phyloP scores from a whole-genome alignment of 1,140 invertebrate species.

The Gonioctena quinquepunctata region DNA sequence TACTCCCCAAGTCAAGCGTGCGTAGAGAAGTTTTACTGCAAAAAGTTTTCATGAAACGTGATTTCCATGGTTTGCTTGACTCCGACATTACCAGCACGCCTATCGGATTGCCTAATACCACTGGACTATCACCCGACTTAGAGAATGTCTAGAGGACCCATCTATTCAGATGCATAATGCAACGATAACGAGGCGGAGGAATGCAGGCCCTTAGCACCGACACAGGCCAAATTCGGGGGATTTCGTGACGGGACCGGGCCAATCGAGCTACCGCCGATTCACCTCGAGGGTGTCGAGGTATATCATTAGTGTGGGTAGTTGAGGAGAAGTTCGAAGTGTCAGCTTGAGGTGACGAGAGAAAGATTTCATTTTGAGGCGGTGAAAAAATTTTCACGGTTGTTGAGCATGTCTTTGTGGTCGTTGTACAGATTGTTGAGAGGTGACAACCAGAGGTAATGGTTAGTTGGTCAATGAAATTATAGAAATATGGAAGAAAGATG shows the following conservation, averaged over 20 bases:
- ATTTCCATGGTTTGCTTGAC: no score
- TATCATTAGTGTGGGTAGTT: not conserved
- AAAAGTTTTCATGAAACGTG: no score
- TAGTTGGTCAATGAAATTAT: no score
- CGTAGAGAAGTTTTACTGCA: no score
- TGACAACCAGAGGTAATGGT: no score
- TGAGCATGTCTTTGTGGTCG: no score
- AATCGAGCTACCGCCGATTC: not conserved
- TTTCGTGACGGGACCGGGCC: not conserved
- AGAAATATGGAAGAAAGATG: no score
- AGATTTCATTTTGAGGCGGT: not conserved
- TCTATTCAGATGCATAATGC: slow-evolving; percentile 12
- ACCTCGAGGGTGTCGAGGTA: not conserved
- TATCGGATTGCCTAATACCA: not conserved
- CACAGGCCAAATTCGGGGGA: not conserved
- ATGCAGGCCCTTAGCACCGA: slow-evolving; percentile 11
- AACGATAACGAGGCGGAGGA: slow-evolving; percentile 19
- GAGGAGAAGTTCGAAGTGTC: not conserved
- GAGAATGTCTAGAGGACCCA: not conserved
- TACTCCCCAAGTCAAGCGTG: no score
- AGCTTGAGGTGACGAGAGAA: not conserved
- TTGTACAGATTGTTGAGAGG: no score
- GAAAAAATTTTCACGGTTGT: no score
- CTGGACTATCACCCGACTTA: not conserved
- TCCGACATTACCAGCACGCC: no score